phyloP scores from a whole-genome alignment of 2,113 vertebrate genomes.

The Archilochus colubris region DNA sequence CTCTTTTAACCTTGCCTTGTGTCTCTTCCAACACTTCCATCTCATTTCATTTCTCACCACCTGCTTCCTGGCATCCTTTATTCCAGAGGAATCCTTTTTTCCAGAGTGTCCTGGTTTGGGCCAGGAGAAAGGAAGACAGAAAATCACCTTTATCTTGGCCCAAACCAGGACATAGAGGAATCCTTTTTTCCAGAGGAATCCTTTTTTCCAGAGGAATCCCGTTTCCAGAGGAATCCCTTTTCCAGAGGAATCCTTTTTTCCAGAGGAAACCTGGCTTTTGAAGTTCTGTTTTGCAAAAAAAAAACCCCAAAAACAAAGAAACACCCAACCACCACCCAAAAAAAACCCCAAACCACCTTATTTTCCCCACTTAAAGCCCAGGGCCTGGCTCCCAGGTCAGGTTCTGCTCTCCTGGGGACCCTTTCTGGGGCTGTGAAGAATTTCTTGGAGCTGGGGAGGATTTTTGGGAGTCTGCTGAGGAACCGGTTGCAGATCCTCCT shows the following conservation, averaged over 20 bases:
- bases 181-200: background rate
- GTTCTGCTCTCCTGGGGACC: accelerated
- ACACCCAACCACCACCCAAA: no score
- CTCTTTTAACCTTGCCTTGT: background rate
- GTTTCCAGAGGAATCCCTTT: background rate
- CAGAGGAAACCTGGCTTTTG: constrained; percentile 3
- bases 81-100: no score
- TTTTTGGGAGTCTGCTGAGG: no score
- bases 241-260: background rate
- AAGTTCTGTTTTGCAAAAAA: background rate
- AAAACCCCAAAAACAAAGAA: no score
- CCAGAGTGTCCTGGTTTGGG: no score
- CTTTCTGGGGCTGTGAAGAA: background rate
- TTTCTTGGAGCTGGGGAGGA: background rate
- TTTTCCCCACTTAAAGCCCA: accelerated
- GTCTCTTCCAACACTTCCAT: background rate
- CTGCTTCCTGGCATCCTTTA: background rate
- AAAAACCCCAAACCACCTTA: background rate
- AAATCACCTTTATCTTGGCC: no score
- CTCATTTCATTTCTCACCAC: background rate
- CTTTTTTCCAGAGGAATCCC: background rate
- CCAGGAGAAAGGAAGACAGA: no score
- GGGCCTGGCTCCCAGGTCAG: accelerated
- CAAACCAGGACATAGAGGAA: no score
- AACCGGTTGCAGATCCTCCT: background rate